These are phyloP conservation scores for Bombus difficillimus DNA, from an alignment of 1,140 invertebrate genomes.

Conservation along the genomic window DNA sequence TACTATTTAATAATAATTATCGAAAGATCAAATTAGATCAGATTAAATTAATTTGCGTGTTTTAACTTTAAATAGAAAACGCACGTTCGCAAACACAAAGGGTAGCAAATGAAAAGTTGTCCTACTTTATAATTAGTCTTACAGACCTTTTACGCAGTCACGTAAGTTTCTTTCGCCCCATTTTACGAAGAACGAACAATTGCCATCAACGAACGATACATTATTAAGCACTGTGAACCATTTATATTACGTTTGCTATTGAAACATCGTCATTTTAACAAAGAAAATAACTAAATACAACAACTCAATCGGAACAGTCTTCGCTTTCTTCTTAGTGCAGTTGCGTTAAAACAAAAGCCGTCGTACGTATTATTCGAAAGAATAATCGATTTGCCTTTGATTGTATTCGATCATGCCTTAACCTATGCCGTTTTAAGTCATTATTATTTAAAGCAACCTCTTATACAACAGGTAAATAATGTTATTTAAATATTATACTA, in stretches of 20 bases:
- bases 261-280: not conserved
- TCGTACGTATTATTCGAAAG: not conserved
- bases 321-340: not conserved
- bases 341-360: slow-evolving; percentile 1
- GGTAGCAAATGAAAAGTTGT: too few species aligned
- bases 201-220: too few species aligned
- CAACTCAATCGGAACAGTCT: not conserved
- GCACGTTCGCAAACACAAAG: too few species aligned
- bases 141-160: too few species aligned
- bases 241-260: not conserved
- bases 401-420: not conserved
- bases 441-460: slow-evolving; percentile 8
- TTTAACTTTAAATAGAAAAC: too few species aligned
- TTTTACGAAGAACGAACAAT: too few species aligned
- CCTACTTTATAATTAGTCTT: too few species aligned
- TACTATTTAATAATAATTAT: too few species aligned
- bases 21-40: too few species aligned
- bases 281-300: not conserved
- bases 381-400: slow-evolving; percentile 13
- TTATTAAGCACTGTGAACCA: too few species aligned
- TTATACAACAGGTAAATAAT: not conserved
- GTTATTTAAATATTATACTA: not conserved
- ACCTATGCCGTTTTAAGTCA: slow-evolving; percentile 1
- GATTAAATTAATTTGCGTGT: too few species aligned
- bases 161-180: too few species aligned